These are phyloP conservation scores for Sogatella furcifera DNA, from an alignment of 1,140 invertebrate species.

Conservation along the genomic window DNA sequence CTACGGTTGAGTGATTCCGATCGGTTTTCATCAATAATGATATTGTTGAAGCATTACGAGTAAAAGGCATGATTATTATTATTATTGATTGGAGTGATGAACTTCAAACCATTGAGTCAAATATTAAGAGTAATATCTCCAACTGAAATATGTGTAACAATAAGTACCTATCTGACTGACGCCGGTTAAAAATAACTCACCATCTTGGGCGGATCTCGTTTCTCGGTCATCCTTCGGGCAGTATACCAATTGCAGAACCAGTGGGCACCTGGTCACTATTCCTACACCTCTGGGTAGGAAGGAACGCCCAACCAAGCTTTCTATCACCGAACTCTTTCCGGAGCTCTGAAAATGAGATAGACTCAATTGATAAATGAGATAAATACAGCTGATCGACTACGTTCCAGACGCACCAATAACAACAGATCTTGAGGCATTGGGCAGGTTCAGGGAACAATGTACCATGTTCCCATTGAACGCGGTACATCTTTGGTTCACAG, in stretches of 20 bases:
- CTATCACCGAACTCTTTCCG: constrained; percentile 98
- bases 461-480: too few species aligned
- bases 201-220: constrained; percentile 71
- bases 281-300: constrained; percentile 95
- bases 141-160: neutral
- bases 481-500: too few species aligned
- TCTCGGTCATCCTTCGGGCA: constrained; percentile 80
- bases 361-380: too few species aligned
- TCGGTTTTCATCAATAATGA: too few species aligned
- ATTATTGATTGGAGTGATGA: neutral
- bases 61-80: neutral
- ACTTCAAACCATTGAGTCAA: neutral
- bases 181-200: constrained; percentile 35
- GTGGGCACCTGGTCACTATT: constrained; percentile 91
- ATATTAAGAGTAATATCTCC: neutral
- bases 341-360: constrained; percentile 63
- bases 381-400: too few species aligned
- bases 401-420: too few species aligned
- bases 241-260: constrained; percentile 90
- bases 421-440: too few species aligned
- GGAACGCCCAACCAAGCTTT: constrained; percentile 94
- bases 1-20: too few species aligned
- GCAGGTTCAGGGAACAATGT: too few species aligned
- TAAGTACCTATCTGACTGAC: neutral
- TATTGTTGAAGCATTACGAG: too few species aligned